These are phyloP conservation scores for Harpalus rubripes DNA, from an alignment of 2,888 invertebrate genomes.

Conservation along the genomic window DNA sequence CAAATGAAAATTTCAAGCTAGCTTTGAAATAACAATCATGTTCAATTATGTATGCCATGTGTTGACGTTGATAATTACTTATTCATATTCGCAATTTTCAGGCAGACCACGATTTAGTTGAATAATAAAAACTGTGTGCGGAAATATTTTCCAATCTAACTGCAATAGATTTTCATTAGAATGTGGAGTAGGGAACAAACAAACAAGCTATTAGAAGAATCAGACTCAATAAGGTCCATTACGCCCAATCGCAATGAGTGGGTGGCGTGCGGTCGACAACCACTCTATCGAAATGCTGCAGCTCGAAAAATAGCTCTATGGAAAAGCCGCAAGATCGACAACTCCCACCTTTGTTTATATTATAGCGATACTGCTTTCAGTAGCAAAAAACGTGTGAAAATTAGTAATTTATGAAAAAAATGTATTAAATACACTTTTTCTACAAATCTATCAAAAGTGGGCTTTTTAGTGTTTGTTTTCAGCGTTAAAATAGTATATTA, in stretches of 20 bases:
- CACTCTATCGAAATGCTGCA: too few relatives aligned
- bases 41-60: not conserved
- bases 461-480: too few relatives aligned
- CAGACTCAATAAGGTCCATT: slow-evolving; percentile 34
- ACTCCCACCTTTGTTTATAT: too few relatives aligned
- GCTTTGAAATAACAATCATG: slow-evolving; percentile 16
- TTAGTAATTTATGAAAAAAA: too few relatives aligned
- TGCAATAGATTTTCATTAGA: slow-evolving; percentile 25
- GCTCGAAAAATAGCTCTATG: too few relatives aligned
- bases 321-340: too few relatives aligned
- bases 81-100: slow-evolving; percentile 5
- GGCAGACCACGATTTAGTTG: not conserved
- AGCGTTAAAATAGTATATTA: too few relatives aligned
- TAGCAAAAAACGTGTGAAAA: too few relatives aligned
- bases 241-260: slow-evolving; percentile 8
- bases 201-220: slow-evolving; percentile 38
- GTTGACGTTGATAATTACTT: slow-evolving; percentile 18
- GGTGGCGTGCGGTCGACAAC: not conserved
- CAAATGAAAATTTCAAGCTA: not conserved
- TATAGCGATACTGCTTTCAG: too few relatives aligned
- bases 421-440: too few relatives aligned
- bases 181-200: slow-evolving; percentile 22
- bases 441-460: too few relatives aligned
- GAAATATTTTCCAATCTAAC: not conserved
- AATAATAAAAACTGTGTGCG: not conserved